Percentiles rank a stretch among this genome's conserved stretches.
Conservation (phyloP, 1,140 invertebrate genomes). For the Carcinoscorpius rotundicauda region DNA sequence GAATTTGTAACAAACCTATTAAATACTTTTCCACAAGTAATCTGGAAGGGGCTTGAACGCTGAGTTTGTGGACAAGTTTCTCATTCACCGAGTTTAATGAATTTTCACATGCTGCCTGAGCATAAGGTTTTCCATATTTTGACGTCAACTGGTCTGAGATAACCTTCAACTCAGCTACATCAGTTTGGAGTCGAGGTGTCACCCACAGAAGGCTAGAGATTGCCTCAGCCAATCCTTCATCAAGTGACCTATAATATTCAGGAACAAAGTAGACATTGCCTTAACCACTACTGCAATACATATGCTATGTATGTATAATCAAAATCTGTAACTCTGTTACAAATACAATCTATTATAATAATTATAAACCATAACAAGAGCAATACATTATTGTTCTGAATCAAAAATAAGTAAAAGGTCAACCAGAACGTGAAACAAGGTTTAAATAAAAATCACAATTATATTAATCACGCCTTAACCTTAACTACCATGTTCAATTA, state of each 20-base stretch:
- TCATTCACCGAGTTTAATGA: slow-evolving; percentile 72
- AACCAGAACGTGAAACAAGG: no score
- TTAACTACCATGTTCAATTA: no score
- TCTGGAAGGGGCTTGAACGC: slow-evolving; percentile 90
- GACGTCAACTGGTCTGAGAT: slow-evolving; percentile 76
- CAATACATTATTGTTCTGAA: no score
- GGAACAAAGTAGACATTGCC: no score
- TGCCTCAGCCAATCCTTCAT: slow-evolving; percentile 88
- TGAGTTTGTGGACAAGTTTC: slow-evolving; percentile 91
- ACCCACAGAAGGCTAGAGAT: slow-evolving; percentile 96
- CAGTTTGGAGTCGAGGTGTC: slow-evolving; percentile 54
- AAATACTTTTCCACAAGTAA: slow-evolving; percentile 89
- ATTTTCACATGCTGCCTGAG: slow-evolving; percentile 65
- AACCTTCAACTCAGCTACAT: slow-evolving; percentile 62
- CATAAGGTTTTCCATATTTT: slow-evolving; percentile 93
- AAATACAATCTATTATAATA: no score
- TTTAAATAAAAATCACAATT: no score
- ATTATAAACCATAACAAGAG: no score
- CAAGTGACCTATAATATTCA: slow-evolving; percentile 52
- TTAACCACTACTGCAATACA: no score
- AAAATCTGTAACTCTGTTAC: no score
- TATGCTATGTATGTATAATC: no score
- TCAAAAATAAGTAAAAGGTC: no score
- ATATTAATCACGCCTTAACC: no score
- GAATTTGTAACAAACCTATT: slow-evolving; percentile 35